These are phyloP conservation scores for Brachyopa scutellaris DNA, from an alignment of 2,888 invertebrate species.

Conservation along the genomic window DNA sequence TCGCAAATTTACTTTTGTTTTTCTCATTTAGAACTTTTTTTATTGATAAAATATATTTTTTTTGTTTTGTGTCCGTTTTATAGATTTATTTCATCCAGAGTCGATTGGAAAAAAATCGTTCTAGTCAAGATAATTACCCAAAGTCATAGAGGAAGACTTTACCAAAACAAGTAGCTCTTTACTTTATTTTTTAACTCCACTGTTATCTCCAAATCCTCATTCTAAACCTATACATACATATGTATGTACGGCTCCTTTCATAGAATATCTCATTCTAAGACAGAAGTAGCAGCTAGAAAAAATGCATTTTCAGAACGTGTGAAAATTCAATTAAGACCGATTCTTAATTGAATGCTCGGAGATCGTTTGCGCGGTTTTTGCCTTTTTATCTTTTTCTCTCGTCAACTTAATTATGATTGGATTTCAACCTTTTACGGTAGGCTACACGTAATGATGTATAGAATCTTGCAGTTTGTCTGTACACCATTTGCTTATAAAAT, in stretches of 20 bases:
- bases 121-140: too few relatives aligned
- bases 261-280: conserved; percentile 6
- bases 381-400: conserved; percentile 1
- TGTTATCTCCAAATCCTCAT: not conserved
- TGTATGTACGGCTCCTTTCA: too few relatives aligned
- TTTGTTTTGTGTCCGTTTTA: too few relatives aligned
- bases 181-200: not conserved
- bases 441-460: conserved; percentile 43
- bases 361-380: conserved; percentile 24
- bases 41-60: too few relatives aligned
- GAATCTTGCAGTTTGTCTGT: conserved; percentile 40
- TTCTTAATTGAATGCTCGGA: conserved; percentile 35
- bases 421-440: conserved; percentile 41
- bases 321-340: conserved; percentile 53
- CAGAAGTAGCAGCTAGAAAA: not conserved
- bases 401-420: conserved; percentile 58
- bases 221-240: not conserved
- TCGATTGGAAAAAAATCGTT: too few relatives aligned
- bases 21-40: too few relatives aligned
- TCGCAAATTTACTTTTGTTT: too few relatives aligned
- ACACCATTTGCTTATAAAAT: conserved; percentile 40
- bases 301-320: conserved; percentile 42
- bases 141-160: too few relatives aligned
- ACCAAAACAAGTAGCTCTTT: too few relatives aligned
- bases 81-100: too few relatives aligned